A percentile compares a stretch with the other conserved stretches of the same genome.
Evolutionary conservation across 2,888 invertebrate genomes (phyloP).

Genomic region (Drosophila infuscata): DNA sequence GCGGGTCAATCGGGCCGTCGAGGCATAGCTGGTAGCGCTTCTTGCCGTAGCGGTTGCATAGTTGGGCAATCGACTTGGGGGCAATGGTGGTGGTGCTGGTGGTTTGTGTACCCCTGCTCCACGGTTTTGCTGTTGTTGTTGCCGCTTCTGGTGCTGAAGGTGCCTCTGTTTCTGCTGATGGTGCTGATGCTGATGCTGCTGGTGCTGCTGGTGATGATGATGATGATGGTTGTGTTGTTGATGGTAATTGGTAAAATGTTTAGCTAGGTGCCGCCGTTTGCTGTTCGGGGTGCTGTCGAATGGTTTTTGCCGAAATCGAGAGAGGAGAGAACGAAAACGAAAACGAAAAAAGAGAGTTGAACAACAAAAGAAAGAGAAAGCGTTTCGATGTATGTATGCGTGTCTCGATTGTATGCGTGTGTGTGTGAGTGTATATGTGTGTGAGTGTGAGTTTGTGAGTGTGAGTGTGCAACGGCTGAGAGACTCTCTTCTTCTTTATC

Average conservation of each 20-base stretch:
- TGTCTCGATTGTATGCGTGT: slow-evolving; percentile 22
- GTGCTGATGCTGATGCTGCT: slow-evolving; percentile 23
- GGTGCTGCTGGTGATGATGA: slow-evolving; percentile 49
- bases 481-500: slow-evolving; percentile 7
- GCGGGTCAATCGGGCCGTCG: slow-evolving; percentile 70
- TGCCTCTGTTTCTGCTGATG: slow-evolving; percentile 17
- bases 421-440: slow-evolving; percentile 6
- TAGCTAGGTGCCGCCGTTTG: slow-evolving; percentile 84
- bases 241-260: slow-evolving; percentile 78
- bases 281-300: slow-evolving; percentile 83
- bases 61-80: slow-evolving; percentile 59
- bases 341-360: slow-evolving; percentile 77
- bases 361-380: slow-evolving; percentile 78
- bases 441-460: slow-evolving; percentile 32
- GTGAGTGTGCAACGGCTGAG: slow-evolving; percentile 25
- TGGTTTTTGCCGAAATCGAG: slow-evolving; percentile 56
- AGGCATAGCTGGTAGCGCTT: slow-evolving; percentile 73
- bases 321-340: slow-evolving; percentile 59
- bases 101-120: slow-evolving; percentile 12
- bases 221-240: slow-evolving; percentile 65
- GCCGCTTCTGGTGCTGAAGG: slow-evolving; percentile 27
- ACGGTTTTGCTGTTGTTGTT: slow-evolving; percentile 23
- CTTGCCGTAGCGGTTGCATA: slow-evolving; percentile 75
- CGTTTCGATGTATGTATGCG: slow-evolving; percentile 56
- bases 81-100: slow-evolving; percentile 5